Evolutionary conservation across 2,888 invertebrate genomes (phyloP).

Genomic region (Esperia sulphurella): DNA sequence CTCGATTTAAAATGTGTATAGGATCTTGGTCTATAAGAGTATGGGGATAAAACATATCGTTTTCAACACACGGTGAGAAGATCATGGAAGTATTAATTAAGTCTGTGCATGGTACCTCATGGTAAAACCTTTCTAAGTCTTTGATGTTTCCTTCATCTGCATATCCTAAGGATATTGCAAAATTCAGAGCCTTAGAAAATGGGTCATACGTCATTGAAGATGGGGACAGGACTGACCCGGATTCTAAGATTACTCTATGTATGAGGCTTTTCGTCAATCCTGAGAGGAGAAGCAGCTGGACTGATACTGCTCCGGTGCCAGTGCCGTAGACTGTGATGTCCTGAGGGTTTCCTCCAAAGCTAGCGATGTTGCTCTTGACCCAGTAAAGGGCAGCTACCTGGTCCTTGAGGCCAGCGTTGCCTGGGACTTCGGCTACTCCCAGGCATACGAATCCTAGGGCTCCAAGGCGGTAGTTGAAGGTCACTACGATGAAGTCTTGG

Average conservation of each 20-base stretch:
- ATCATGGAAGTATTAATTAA: slow-evolving; percentile 29
- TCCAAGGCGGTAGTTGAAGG: slow-evolving; percentile 64
- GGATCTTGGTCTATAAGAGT: slow-evolving; percentile 51
- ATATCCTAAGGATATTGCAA: slow-evolving; percentile 68
- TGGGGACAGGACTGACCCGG: slow-evolving; percentile 59
- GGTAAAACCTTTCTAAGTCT: slow-evolving; percentile 41
- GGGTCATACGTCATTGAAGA: slow-evolving; percentile 45
- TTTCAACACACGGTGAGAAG: slow-evolving; percentile 56
- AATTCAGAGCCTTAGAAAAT: slow-evolving; percentile 37
- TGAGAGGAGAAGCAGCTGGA: slow-evolving; percentile 53
- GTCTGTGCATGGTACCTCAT: slow-evolving; percentile 22
- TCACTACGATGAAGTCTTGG: slow-evolving; percentile 49
- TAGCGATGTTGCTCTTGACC: slow-evolving; percentile 58
- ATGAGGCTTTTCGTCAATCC: slow-evolving; percentile 45
- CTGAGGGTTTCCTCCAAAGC: slow-evolving; percentile 57
- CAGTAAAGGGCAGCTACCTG: slow-evolving; percentile 64
- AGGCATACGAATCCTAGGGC: slow-evolving; percentile 66
- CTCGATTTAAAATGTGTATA: slow-evolving; percentile 32
- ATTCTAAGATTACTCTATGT: slow-evolving; percentile 58
- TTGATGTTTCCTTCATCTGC: slow-evolving; percentile 23
- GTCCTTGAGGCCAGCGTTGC: slow-evolving; percentile 68
- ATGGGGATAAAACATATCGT: slow-evolving; percentile 20
- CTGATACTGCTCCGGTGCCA: slow-evolving; percentile 55
- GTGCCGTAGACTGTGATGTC: slow-evolving; percentile 60
- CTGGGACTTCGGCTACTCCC: slow-evolving; percentile 42